These are phyloP conservation scores for Myathropa florea DNA, from an alignment of 2,888 invertebrate species.

Conservation along the genomic window DNA sequence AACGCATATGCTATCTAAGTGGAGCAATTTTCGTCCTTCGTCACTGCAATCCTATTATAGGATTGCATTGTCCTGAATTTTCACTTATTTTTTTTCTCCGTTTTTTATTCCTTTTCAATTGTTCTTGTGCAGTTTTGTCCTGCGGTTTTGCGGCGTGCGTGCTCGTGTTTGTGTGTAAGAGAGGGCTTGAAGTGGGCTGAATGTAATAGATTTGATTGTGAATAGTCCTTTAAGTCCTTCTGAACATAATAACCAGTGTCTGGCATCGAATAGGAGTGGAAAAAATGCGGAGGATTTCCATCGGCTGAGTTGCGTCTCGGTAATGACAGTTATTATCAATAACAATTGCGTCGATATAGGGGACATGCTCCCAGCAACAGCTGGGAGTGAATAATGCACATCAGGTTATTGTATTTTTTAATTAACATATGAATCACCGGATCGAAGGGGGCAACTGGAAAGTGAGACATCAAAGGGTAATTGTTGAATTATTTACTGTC, in stretches of 20 bases:
- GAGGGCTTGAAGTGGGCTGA: neutral
- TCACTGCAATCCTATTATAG: conserved; percentile 65
- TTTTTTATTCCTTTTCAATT: neutral
- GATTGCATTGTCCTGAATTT: conserved; percentile 62
- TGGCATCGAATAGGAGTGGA: neutral
- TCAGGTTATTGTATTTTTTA: neutral
- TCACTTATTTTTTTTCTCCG: conserved; percentile 13
- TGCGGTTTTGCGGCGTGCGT: neutral
- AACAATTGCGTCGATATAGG: conserved; percentile 6
- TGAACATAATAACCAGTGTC: neutral
- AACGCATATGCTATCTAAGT: conserved; percentile 67
- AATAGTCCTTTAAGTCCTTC: conserved; percentile 6
- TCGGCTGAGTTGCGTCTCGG: too few relatives aligned
- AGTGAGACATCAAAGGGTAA: neutral
- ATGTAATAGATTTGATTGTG: conserved; percentile 27
- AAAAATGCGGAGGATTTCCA: neutral
- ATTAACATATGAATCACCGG: conserved; percentile 1
- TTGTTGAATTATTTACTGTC: conserved; percentile 15
- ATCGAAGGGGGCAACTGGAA: neutral
- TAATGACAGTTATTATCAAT: conserved; percentile 9
- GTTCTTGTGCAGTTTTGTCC: conserved; percentile 8
- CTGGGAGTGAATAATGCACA: neutral
- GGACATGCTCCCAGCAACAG: neutral
- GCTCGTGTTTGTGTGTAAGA: neutral
- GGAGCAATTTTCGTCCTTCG: conserved; percentile 68